Evolutionary conservation across 2,888 invertebrate species (phyloP).

Genomic region (Nomada fabriciana): DNA sequence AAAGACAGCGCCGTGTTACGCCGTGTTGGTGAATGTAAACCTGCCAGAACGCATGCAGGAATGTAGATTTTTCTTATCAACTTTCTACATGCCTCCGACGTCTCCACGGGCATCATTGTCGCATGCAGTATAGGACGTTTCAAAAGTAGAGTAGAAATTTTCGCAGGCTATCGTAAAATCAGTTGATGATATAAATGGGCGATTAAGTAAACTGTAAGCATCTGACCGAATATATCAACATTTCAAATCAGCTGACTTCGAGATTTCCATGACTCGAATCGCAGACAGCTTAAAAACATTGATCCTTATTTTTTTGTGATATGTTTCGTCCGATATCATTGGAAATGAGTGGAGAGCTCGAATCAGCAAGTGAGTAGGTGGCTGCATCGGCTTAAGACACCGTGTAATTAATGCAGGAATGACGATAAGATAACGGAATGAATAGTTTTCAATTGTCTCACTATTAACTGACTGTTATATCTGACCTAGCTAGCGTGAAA

Average conservation of each 20-base stretch:
- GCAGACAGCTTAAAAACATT: too few species aligned
- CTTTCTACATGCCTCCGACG: constrained; percentile 69
- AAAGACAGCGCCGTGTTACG: constrained; percentile 25
- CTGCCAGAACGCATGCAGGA: constrained; percentile 68
- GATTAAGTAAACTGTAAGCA: too few species aligned
- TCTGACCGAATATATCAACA: not conserved
- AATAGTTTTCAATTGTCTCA: constrained; percentile 34
- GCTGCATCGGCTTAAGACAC: constrained; percentile 11
- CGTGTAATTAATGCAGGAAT: constrained; percentile 55
- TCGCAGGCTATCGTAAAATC: too few species aligned
- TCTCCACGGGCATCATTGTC: constrained; percentile 62
- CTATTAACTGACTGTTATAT: constrained; percentile 26
- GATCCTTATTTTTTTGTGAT: not conserved
- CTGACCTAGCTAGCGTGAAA: constrained; percentile 26
- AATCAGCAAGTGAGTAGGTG: not conserved
- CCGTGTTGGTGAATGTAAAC: constrained; percentile 66
- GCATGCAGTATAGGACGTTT: constrained; percentile 49
- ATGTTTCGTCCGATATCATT: not conserved
- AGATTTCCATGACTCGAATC: too few species aligned
- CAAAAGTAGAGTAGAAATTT: not conserved
- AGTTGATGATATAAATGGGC: too few species aligned
- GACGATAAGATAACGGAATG: constrained; percentile 52
- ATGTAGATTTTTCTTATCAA: constrained; percentile 71
- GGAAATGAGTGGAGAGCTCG: too few species aligned
- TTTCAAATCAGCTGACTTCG: not conserved